A percentile compares a stretch with the other conserved stretches of the same genome.
phyloP scores from a whole-genome alignment of 2,797 vertebrate species.

The Argentina silus region DNA sequence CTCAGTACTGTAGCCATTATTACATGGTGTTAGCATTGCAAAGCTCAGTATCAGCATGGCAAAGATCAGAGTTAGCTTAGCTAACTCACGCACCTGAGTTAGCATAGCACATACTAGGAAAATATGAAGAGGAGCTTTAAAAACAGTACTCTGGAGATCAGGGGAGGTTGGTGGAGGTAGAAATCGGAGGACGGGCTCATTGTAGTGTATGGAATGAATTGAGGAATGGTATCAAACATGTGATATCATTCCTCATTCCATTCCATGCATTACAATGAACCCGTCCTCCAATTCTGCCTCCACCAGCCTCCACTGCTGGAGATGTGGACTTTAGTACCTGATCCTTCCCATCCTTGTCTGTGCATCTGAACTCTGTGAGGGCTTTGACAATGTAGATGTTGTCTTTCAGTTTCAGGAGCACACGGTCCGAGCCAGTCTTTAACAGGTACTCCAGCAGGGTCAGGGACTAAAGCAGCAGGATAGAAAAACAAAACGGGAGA shows the following conservation, averaged over 20 bases:
- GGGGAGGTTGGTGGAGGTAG: background rate
- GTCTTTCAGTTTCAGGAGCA: slow-evolving; percentile 93
- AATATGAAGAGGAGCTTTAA: background rate
- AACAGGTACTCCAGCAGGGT: slow-evolving; percentile 94
- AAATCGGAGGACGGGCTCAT: no score
- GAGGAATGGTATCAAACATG: background rate
- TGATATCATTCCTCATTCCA: no score
- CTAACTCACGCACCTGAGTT: background rate
- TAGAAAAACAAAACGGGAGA: background rate
- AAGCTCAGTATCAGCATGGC: background rate
- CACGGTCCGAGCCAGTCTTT: slow-evolving; percentile 94
- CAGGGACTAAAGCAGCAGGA: slow-evolving; percentile 74
- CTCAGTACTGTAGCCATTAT: background rate
- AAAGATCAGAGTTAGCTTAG: background rate
- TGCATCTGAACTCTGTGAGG: slow-evolving; percentile 92
- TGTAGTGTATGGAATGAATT: no score
- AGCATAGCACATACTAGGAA: background rate
- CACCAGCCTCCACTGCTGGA: no score
- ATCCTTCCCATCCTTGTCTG: slow-evolving; percentile 96
- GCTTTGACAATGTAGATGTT: slow-evolving; percentile 96
- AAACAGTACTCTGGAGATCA: background rate
- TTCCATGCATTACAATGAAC: no score
- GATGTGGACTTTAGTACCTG: slow-evolving; percentile 72
- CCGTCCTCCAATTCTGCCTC: no score
- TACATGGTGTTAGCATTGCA: no score